Conservation (phyloP, 1,140 invertebrate genomes). For the Tetramorium alpestre region DNA sequence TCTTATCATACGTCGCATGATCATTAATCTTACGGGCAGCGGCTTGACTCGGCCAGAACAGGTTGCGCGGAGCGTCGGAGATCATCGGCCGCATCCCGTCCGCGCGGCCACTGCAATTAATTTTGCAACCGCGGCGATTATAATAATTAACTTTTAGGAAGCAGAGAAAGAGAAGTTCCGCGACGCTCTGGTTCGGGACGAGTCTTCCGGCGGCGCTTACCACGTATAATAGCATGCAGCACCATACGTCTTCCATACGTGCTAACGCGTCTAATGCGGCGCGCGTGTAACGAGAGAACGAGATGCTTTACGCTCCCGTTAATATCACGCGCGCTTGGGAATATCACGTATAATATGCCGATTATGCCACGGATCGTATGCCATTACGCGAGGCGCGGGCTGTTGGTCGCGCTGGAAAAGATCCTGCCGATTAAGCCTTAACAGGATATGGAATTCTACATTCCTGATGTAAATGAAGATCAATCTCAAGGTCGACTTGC, state of each 20-base stretch:
- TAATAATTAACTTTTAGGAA: conserved; percentile 65
- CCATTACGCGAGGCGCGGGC: conserved; percentile 34
- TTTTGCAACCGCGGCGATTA: conserved; percentile 51
- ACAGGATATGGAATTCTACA: conserved; percentile 32
- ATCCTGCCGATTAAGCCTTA: conserved; percentile 44
- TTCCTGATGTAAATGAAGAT: conserved; percentile 7
- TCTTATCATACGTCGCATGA: neutral
- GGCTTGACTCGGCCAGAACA: neutral
- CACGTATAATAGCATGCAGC: conserved; percentile 55
- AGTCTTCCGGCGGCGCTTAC: conserved; percentile 51
- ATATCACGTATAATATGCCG: conserved; percentile 55
- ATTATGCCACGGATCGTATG: conserved; percentile 54
- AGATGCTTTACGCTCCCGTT: conserved; percentile 73
- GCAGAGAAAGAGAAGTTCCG: conserved; percentile 39
- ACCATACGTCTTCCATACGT: conserved; percentile 13
- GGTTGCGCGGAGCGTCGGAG: neutral
- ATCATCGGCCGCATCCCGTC: neutral
- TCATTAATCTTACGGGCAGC: neutral
- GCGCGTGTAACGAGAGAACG: conserved; percentile 55
- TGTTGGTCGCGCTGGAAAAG: conserved; percentile 28
- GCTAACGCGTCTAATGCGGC: conserved; percentile 56
- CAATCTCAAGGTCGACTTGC: neutral
- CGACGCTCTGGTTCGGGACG: conserved; percentile 63
- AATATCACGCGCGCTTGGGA: conserved; percentile 41
- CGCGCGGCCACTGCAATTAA: conserved; percentile 58